Evolutionary conservation across 2,797 vertebrate genomes (phyloP).

Genomic region (Parauchenoglanis punctatus): DNA sequence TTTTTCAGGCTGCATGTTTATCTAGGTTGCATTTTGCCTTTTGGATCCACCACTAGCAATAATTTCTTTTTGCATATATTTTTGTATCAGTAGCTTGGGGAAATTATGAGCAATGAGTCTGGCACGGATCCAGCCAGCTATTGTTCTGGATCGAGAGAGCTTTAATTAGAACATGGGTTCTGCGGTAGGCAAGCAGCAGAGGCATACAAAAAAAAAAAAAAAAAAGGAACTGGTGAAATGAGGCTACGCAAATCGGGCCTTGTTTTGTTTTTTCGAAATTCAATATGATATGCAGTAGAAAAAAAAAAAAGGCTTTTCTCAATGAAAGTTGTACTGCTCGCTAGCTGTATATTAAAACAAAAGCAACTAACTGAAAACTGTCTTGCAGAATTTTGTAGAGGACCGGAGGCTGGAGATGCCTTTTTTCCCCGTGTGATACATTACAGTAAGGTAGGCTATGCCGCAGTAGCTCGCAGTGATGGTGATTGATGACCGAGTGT

Average conservation of each 20-base stretch:
- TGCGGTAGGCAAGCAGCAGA: conserved; percentile 3
- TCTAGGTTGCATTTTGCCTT: conserved; percentile 10
- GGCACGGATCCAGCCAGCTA: conserved; percentile 18
- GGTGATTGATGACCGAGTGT: conserved; percentile 68
- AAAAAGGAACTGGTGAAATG: not conserved
- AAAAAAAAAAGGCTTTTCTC: not conserved
- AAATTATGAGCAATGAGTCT: conserved; percentile 26
- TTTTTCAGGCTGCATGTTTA: not conserved
- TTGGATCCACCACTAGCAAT: not conserved
- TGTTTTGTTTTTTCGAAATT: conserved; percentile 9
- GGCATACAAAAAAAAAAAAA: not conserved
- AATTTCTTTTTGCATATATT: conserved; percentile 7
- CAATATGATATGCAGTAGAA: not conserved
- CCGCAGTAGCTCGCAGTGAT: conserved; percentile 56
- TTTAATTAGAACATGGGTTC: conserved; percentile 27
- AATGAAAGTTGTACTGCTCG: not conserved
- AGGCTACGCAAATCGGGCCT: conserved; percentile 31
- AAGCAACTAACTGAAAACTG: not conserved
- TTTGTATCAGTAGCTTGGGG: conserved; percentile 13
- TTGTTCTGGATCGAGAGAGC: conserved; percentile 29
- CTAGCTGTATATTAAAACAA: too few species aligned
- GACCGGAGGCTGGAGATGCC: not conserved
- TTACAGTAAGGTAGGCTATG: conserved; percentile 53
- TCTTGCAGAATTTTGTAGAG: not conserved
- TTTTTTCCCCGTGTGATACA: conserved; percentile 7